A percentile compares a stretch with the other conserved stretches of the same genome.
Evolutionary conservation across 2,113 vertebrate genomes (phyloP).

Genomic region (Brachypteracias leptosomus): DNA sequence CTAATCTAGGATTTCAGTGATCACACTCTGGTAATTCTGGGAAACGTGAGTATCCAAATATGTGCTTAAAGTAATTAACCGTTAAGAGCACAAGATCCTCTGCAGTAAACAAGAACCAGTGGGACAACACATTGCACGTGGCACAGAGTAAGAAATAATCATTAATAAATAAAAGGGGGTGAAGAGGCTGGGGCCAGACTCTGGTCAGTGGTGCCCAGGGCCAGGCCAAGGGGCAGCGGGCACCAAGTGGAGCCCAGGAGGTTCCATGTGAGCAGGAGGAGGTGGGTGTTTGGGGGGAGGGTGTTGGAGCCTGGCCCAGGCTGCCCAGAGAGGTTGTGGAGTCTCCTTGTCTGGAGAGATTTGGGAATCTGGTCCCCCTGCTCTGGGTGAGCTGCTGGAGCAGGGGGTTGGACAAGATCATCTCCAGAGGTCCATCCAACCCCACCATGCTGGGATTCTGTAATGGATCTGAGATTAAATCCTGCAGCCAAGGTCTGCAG

Average conservation of each 20-base stretch:
- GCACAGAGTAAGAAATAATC: background rate
- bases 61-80: background rate
- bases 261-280: background rate
- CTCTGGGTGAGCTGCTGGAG: background rate
- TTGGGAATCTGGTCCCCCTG: background rate
- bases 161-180: background rate
- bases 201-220: background rate
- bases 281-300: background rate
- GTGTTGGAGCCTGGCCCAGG: background rate
- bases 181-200: background rate
- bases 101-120: background rate
- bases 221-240: background rate
- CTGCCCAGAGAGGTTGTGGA: background rate
- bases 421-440: background rate
- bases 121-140: rapidly evolving
- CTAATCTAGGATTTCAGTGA: background rate
- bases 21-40: background rate
- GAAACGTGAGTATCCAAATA: background rate
- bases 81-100: background rate
- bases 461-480: rapidly evolving
- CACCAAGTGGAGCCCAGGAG: background rate
- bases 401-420: background rate
- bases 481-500: background rate
- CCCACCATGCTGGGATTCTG: background rate
- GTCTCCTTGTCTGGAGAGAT: background rate